Evolutionary conservation across 1,140 invertebrate species (phyloP), one percentile per base, ranked within the genome.

Genomic region (Drosophila asahinai): DNA sequence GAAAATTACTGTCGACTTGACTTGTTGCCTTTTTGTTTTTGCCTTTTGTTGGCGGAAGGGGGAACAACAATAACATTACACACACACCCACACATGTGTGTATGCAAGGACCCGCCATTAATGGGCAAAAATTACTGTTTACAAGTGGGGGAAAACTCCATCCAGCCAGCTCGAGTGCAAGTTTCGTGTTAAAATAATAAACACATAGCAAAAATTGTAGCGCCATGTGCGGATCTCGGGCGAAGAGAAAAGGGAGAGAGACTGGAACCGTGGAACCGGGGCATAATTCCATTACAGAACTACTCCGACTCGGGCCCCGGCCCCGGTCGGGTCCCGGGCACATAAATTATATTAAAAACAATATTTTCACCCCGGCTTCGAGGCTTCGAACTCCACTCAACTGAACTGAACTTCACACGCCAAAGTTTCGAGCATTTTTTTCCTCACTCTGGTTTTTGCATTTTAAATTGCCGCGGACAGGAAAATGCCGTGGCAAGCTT

Each of bases 101-200:
- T 45, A 51, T 42, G 47, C 42, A 65, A 49, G 73, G 60, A 58
- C 73, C 52, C 68, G 65, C 86, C 86, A 90, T 90, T 90, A 90
- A 90, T 91, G 86, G 86, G 79, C 60, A 80, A 90, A 74, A 90
- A 90, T 91, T 90, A 90, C 86, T 90, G 86, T 90, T 90, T 91
- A 91, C 86, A 90, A 90, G 86, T 77, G 66, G 74, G 74, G 79
- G 73, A 81, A 86, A 71, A 47, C 52, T 64, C 42, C 57, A 48
- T n/a, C 30, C 15, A 17, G 22, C 36, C 45, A 6, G 65, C 63
- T 64, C 43, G 67, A 87, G 81, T 86, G 86, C 86, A 90, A 90
- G 86, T 90, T 90, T 90, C 86, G 86, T 90, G 86, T 90, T 90
- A 91, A 90, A 90, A 90, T 90, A 90, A 90, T 90, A 90, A 90